Conservation (phyloP, 2,113 vertebrate genomes). For the Istiophorus platypterus region DNA sequence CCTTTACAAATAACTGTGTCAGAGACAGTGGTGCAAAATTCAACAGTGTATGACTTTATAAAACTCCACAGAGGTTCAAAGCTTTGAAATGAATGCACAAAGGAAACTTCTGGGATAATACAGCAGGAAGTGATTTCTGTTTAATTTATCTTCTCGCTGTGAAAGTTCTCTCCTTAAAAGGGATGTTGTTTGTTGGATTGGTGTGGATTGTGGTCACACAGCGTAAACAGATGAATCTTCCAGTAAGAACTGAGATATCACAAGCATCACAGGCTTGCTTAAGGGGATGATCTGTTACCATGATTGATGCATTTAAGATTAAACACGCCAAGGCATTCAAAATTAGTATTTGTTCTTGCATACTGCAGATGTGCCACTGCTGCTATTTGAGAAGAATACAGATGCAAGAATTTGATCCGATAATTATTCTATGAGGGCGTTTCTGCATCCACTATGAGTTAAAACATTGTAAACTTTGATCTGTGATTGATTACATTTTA, state of each 20-base stretch:
- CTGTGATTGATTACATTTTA: constrained; percentile 25
- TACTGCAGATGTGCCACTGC: constrained; percentile 18
- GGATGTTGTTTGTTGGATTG: constrained; percentile 8
- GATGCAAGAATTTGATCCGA: constrained; percentile 28
- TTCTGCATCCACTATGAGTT: constrained; percentile 22
- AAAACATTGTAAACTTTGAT: constrained; percentile 18
- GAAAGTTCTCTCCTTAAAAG: constrained; percentile 7
- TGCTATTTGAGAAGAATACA: constrained; percentile 13
- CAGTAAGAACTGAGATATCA: constrained; percentile 8
- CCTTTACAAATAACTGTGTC: constrained; percentile 44
- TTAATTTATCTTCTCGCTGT: constrained; percentile 42
- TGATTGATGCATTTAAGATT: constrained; percentile 43
- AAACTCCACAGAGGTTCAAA: constrained; percentile 5
- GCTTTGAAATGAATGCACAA: constrained; percentile 27
- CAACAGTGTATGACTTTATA: background rate
- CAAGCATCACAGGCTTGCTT: constrained; percentile 10
- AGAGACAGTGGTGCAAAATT: constrained; percentile 12
- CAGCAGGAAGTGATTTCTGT: constrained; percentile 33
- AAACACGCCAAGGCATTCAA: constrained; percentile 15
- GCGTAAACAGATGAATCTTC: constrained; percentile 21
- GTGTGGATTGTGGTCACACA: constrained; percentile 36
- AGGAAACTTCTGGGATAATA: constrained; percentile 26
- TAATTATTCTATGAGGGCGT: background rate
- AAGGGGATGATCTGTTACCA: constrained; percentile 27
- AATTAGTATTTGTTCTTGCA: constrained; percentile 17